Base-by-base conservation (phyloP, 2,888 invertebrate species). In the Herminia tarsipennalis region DNA sequence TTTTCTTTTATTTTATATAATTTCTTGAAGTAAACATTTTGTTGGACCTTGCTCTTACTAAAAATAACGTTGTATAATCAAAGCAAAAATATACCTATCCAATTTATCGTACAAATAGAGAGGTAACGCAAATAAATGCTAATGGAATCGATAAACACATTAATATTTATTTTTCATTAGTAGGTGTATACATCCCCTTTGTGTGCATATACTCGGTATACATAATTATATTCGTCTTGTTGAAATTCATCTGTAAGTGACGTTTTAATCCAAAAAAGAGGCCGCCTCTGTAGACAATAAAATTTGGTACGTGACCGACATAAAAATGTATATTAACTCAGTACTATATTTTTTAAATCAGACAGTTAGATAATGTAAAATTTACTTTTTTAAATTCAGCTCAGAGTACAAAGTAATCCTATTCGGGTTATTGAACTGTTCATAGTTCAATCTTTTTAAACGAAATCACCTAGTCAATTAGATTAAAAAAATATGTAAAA, bases 181-280 rank as follows among this genome's bases (percentile, higher is more conserved):
- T n/a, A 29, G 30, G 30, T 14, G n/a, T 29, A 16, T 0, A 36
- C n/a, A 2, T 34, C 16, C 10, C 2, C 10, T 21, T 36, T 30
- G 10, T 18, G 21, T 30, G 30, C 24, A 2, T 17, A 9, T 10
- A 3, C 18, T 21, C 32, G 24, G n/a, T 25, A 13, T 33, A 33
- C 5, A 54, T 55, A 66, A 70, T 58, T 64, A 56, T 56, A 46
- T 62, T 54, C 63, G 65, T 72, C 72, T 77, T 70, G 66, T 73
- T 67, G 57, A 75, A 78, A 83, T 79, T 81, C 77, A 73, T 84
- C 85, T 87, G 87, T 66, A 70, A 79, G 74, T 81, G 87, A 86
- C 85, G 61, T 86, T 84, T 87, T 86, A 87, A 87, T 86, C 80
- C 73, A 76, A 76, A 74, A 73, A 73, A 71, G 70, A 67, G 71